Conservation (phyloP, 2,888 invertebrate species). For the Drosophila mimica region DNA sequence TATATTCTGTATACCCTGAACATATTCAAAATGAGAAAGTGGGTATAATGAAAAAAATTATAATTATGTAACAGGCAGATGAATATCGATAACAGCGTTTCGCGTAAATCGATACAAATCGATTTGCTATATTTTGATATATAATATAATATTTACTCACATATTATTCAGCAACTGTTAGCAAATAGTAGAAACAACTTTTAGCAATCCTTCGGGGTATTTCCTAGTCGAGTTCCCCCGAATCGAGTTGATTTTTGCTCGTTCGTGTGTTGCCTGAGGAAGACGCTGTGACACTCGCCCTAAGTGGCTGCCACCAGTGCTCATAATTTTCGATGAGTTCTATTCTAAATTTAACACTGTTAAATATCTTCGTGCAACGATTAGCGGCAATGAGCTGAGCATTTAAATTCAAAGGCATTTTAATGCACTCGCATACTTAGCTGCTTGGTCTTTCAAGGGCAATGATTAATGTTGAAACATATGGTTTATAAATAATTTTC, state of each 20-base stretch:
- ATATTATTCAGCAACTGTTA: background rate
- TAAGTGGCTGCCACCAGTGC: slow-evolving; percentile 45
- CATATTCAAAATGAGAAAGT: background rate
- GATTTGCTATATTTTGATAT: background rate
- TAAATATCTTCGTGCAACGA: slow-evolving; percentile 49
- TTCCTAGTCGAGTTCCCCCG: background rate
- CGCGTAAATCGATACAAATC: background rate
- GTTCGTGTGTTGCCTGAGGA: slow-evolving; percentile 14
- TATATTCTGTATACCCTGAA: background rate
- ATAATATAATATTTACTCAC: background rate
- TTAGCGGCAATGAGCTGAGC: slow-evolving; percentile 75
- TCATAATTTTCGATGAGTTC: slow-evolving; percentile 66
- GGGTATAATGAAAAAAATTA: background rate
- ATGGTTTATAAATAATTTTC: slow-evolving; percentile 32
- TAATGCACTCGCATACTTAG: slow-evolving; percentile 39
- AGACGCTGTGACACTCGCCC: slow-evolving; percentile 31
- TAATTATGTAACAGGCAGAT: background rate
- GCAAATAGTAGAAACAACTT: background rate
- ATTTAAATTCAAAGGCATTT: slow-evolving; percentile 62
- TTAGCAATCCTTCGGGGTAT: background rate
- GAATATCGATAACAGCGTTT: background rate
- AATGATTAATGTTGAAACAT: slow-evolving; percentile 46
- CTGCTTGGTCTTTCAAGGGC: slow-evolving; percentile 43
- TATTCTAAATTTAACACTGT: slow-evolving; percentile 72
- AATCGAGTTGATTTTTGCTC: background rate